These are phyloP conservation scores for Eurytemora carolleeae DNA, from an alignment of 1,140 invertebrate genomes.

Conservation along the genomic window DNA sequence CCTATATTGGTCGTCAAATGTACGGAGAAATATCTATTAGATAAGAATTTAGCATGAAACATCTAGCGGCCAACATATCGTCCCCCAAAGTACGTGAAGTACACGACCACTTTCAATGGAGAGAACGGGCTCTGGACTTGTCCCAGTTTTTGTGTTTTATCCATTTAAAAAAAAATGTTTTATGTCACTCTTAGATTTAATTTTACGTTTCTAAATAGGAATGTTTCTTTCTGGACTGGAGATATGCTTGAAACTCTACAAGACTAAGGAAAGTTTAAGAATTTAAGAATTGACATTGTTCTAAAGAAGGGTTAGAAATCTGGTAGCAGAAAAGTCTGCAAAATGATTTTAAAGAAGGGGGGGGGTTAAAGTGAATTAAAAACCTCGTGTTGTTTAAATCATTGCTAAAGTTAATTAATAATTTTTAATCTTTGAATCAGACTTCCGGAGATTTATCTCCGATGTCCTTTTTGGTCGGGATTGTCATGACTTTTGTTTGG, in stretches of 20 bases:
- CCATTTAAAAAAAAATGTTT: too few relatives aligned
- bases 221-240: not conserved
- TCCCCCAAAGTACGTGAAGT: too few relatives aligned
- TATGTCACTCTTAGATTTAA: not conserved
- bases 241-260: not conserved
- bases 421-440: not conserved
- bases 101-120: too few relatives aligned
- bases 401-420: not conserved
- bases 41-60: too few relatives aligned
- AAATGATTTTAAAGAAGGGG: too few relatives aligned
- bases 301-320: not conserved
- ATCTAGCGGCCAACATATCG: too few relatives aligned
- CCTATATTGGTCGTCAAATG: too few relatives aligned
- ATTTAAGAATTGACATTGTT: not conserved
- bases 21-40: too few relatives aligned
- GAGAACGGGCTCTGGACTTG: too few relatives aligned
- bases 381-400: not conserved
- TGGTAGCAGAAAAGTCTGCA: too few relatives aligned
- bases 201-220: not conserved
- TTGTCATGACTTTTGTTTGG: not conserved
- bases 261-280: not conserved
- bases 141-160: too few relatives aligned
- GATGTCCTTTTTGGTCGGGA: not conserved
- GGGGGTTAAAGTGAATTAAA: not conserved
- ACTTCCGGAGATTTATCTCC: not conserved